Evolutionary conservation across 2,888 invertebrate genomes (phyloP), one percentile per base, ranked within the genome.

Genomic region (Bugula neritina): DNA sequence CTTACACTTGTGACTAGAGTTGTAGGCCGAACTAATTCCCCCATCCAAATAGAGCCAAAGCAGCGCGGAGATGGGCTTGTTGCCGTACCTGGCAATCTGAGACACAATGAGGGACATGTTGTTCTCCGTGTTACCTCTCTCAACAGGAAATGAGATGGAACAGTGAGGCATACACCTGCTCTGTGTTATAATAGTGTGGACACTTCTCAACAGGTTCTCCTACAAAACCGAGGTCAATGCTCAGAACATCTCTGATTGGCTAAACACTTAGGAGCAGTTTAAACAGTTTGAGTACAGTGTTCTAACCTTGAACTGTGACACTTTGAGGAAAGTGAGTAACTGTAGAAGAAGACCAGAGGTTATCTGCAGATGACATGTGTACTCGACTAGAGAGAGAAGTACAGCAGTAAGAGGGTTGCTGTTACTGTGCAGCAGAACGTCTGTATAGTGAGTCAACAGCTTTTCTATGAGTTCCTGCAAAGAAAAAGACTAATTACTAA

Each of bases 11-110:
- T 63, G n/a, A 13, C 27, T 27, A 29, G 63, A 63, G 63, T 63
- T 63, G 34, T 63, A 63, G 31, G 25, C 63, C 27, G 63, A 25
- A 31, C 63, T 63, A 13, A 63, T 63, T 13, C 25, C 21, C 10
- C 63, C 63, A 63, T 63, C 63, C 5, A 63, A n/a, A 63, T 63
- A 63, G 27, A 63, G 29, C 63, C 63, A 63, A 13, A 63, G 31
- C 10, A 63, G 10, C 3, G 27, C 63, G 2, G 63, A 63, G 3
- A 63, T 3, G 5, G 63, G 31, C 63, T 63, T 21, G 31, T 10
- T 63, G 27, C 63, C 63, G 31, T 31, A 63, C 34, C 27, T 25
- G 10, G 21, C 63, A 13, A 63, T 63, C 34, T 31, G 27, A 17
- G 63, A 63, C 10, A 63, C 63, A 13, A 63, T 63, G 27, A 63